Evolutionary conservation across 2,888 invertebrate species (phyloP).

Genomic region (Drosophila engyochracea): DNA sequence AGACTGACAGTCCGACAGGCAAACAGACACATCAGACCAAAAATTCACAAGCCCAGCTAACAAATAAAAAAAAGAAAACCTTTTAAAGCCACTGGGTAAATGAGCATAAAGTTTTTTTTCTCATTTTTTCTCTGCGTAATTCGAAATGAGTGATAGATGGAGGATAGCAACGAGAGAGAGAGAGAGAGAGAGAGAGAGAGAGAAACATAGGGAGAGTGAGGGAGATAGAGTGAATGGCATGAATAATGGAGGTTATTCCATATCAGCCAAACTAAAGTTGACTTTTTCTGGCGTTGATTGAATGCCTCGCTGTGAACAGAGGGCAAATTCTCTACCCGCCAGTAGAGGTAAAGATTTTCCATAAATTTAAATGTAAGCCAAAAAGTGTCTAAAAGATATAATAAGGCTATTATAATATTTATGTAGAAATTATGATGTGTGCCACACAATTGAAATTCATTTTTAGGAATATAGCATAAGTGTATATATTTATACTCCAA

Average conservation of each 20-base stretch:
- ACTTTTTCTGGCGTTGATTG: slow-evolving; percentile 61
- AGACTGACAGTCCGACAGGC: slow-evolving; percentile 24
- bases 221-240: slow-evolving; percentile 19
- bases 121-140: slow-evolving; percentile 22
- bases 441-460: not conserved
- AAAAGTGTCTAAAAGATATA: not conserved
- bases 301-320: slow-evolving; percentile 29
- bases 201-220: not conserved
- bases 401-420: not conserved
- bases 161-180: not conserved
- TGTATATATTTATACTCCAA: not conserved
- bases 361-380: not conserved
- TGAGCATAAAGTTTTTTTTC: slow-evolving; percentile 62
- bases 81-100: slow-evolving; percentile 69
- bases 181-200: not conserved
- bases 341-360: slow-evolving; percentile 8
- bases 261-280: slow-evolving; percentile 62
- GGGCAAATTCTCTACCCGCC: not conserved
- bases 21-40: slow-evolving; percentile 36
- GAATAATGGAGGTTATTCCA: slow-evolving; percentile 59
- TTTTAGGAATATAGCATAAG: not conserved
- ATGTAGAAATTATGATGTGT: not conserved
- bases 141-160: slow-evolving; percentile 43
- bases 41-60: not conserved
- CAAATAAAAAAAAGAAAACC: slow-evolving; percentile 34